Conservation (phyloP, 2,888 invertebrate genomes). For the Scelioninae gen. 1 region DNA sequence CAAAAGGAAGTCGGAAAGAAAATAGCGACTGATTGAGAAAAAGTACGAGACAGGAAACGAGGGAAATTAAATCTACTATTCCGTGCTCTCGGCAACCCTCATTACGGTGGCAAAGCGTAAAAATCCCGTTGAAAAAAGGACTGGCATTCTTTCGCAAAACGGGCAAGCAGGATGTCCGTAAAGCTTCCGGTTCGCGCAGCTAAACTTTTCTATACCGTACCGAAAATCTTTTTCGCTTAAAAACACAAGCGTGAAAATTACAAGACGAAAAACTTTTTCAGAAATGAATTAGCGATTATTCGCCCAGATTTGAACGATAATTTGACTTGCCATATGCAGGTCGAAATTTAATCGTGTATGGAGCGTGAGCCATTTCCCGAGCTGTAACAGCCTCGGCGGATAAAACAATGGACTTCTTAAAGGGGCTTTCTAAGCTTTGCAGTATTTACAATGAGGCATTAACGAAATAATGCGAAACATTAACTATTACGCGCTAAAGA, state of each 20-base stretch:
- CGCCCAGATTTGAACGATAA: conserved; percentile 46
- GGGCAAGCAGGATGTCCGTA: conserved; percentile 75
- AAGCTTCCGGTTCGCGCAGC: conserved; percentile 72
- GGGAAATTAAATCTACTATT: conserved; percentile 69
- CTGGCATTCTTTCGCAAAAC: conserved; percentile 74
- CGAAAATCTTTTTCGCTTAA: conserved; percentile 58
- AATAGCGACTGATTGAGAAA: conserved; percentile 67
- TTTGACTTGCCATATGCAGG: conserved; percentile 43
- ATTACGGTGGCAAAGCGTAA: conserved; percentile 76
- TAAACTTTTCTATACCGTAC: conserved; percentile 40
- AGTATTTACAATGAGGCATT: conserved; percentile 47
- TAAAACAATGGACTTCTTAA: conserved; percentile 42
- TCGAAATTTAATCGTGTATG: conserved; percentile 45
- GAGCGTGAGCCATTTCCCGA: too few relatives aligned
- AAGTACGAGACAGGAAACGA: conserved; percentile 67
- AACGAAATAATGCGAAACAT: conserved; percentile 44
- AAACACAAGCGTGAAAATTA: conserved; percentile 45
- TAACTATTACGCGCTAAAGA: conserved; percentile 38
- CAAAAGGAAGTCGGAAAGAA: conserved; percentile 56
- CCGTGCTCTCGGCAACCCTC: conserved; percentile 71
- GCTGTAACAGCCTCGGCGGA: conserved; percentile 21
- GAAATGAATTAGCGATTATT: conserved; percentile 40
- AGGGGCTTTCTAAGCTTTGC: conserved; percentile 41
- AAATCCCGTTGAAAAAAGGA: conserved; percentile 73
- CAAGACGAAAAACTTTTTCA: conserved; percentile 35